Base-by-base conservation (phyloP, 35 echinoderm and acorn worm species). In the Anneissia japonica region DNA sequence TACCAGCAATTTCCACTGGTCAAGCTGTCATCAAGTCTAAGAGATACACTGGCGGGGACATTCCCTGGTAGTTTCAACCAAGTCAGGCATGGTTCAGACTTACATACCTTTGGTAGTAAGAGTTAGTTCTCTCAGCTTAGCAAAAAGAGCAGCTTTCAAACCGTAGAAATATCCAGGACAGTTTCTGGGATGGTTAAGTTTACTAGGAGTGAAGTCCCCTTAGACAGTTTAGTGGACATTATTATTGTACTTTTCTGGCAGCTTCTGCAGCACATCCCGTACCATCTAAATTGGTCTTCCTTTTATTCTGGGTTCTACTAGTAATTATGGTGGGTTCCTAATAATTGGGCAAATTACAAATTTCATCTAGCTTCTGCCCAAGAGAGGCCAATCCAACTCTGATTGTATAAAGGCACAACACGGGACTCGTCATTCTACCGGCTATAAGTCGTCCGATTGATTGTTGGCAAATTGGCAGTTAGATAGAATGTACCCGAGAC, bases 361-460 rank as follows among this genome's bases (percentile, higher is more conserved):
- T 34, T 64, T 39, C 82, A 84, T 84, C 74, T 45, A 74, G 11
- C 7, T 84, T 32, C 32, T 38, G 32, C 39, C 14, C 17, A 21
- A 6, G n/a, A 81, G 79, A 81, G 79, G 79, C n/a, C 79, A 81
- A 9, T 81, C 36, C 37, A 81, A 36, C 79, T 81, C 10, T 39
- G 37, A 7, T 39, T 10, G 10, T 81, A n/a, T 34, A 36, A 32
- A 34, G 35, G 32, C 10, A 38, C 79, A 81, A 81, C 36, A 81
- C 79, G 79, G 79, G 36, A n/a, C 4, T 26, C 32, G 35, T 13
- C 79, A 81, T 9, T 81, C 14, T 81, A 81, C 79, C 79, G 32
- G 79, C 35, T 81, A 34, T 81, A 81, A 34, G 74, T 34, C 36
- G 9, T 9, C 10, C 39, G 43, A 74, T 6, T 4, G 39, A 38